phyloP scores from a whole-genome alignment of 2,797 vertebrate species.

The Girardinus metallicus region DNA sequence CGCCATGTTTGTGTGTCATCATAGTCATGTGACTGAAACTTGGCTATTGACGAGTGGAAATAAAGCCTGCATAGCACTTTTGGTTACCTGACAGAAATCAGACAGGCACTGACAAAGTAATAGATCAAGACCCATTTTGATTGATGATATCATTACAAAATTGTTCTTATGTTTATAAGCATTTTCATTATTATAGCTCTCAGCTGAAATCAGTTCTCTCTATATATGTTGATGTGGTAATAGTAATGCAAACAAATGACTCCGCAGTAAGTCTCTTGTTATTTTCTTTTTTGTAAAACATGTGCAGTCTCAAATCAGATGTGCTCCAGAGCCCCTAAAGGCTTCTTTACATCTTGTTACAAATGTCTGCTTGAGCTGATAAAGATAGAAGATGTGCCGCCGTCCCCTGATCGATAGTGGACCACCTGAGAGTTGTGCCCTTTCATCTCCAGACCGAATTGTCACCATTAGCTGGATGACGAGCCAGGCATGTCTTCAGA shows the following conservation, averaged over 20 bases:
- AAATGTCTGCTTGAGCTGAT: constrained; percentile 48
- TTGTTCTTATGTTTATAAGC: neutral
- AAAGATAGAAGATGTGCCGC: constrained; percentile 46
- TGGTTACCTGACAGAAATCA: constrained; percentile 44
- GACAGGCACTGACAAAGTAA: neutral
- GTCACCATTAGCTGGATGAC: constrained; percentile 44
- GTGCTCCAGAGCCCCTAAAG: neutral
- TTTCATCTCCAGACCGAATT: constrained; percentile 49
- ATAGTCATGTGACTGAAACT: neutral
- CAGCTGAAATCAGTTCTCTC: constrained; percentile 19
- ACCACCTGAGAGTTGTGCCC: constrained; percentile 57
- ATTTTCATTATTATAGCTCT: constrained; percentile 17
- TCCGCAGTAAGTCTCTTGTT: constrained; percentile 1
- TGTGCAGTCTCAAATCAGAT: constrained; percentile 7
- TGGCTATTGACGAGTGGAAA: constrained; percentile 21
- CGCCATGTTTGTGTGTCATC: too few species aligned
- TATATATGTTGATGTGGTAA: constrained; percentile 8
- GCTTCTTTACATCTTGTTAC: constrained; percentile 42
- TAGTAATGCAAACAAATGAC: constrained; percentile 28
- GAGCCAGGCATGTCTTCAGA: neutral
- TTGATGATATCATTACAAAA: neutral
- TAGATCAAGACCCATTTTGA: neutral
- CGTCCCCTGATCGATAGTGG: constrained; percentile 62
- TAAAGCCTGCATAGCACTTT: constrained; percentile 71
- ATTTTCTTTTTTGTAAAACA: constrained; percentile 1